A percentile compares a stretch with the other conserved stretches of the same genome.
Conservation (phyloP, 2,113 vertebrate genomes). For the Brachionichthys hirsutus region DNA sequence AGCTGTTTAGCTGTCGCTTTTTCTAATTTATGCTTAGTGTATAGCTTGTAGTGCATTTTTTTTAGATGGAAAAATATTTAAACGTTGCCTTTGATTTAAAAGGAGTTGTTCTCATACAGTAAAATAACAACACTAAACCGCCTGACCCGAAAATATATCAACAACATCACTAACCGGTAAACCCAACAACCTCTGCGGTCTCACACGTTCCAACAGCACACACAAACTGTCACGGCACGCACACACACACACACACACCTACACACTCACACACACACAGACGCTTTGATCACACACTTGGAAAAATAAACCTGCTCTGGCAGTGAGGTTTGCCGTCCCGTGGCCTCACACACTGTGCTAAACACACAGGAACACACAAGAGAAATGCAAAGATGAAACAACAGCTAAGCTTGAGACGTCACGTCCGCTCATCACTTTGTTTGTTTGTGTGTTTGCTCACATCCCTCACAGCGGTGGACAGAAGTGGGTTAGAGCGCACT, state of each 20-base stretch:
- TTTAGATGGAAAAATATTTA: too few relatives aligned
- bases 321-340: conserved; percentile 57
- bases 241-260: neutral
- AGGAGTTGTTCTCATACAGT: neutral
- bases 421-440: conserved; percentile 56
- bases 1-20: too few relatives aligned
- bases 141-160: conserved; percentile 1
- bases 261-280: conserved; percentile 6
- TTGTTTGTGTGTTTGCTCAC: conserved; percentile 59
- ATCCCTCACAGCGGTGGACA: conserved; percentile 50
- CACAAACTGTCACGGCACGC: neutral
- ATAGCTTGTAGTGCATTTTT: too few relatives aligned
- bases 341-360: conserved; percentile 39
- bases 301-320: conserved; percentile 53
- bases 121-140: neutral
- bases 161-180: neutral
- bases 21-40: too few relatives aligned
- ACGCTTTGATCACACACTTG: conserved; percentile 60
- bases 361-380: conserved; percentile 43
- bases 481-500: conserved; percentile 32
- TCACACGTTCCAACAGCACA: conserved; percentile 2
- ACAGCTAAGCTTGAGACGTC: conserved; percentile 51
- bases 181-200: conserved; percentile 1
- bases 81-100: too few relatives aligned
- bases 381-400: conserved; percentile 50